phyloP scores from a whole-genome alignment of 1,140 invertebrate species.

The Portunus trituberculatus region DNA sequence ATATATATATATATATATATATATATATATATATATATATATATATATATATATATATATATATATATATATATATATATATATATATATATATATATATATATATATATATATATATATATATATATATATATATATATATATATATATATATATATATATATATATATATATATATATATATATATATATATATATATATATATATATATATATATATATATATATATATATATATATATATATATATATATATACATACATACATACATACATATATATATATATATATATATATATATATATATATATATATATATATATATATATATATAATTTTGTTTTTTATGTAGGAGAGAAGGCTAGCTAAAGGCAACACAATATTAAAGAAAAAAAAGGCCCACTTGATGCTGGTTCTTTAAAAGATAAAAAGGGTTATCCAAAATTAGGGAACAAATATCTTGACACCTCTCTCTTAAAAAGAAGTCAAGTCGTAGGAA shows the following conservation, averaged over 20 bases:
- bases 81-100: constrained; percentile 49
- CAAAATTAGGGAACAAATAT: too few relatives aligned
- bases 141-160: constrained; percentile 51
- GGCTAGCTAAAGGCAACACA: too few relatives aligned
- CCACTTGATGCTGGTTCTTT: too few relatives aligned
- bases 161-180: constrained; percentile 55
- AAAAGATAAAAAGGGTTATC: too few relatives aligned
- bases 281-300: constrained; percentile 51
- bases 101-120: neutral
- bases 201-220: constrained; percentile 50
- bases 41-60: constrained; percentile 55
- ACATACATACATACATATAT: neutral
- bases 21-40: constrained; percentile 55
- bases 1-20: constrained; percentile 51
- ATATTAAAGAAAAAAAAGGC: too few relatives aligned
- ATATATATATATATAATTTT: constrained; percentile 22
- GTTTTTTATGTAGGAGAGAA: too few relatives aligned
- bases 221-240: constrained; percentile 49
- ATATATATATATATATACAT: constrained; percentile 32
- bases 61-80: constrained; percentile 50
- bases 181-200: constrained; percentile 53
- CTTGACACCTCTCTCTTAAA: too few relatives aligned
- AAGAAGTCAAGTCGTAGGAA: too few relatives aligned
- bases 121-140: constrained; percentile 41
- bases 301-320: constrained; percentile 55